These are phyloP conservation scores for Stictocephala bisonia DNA, from an alignment of 2,888 invertebrate species.

Conservation along the genomic window DNA sequence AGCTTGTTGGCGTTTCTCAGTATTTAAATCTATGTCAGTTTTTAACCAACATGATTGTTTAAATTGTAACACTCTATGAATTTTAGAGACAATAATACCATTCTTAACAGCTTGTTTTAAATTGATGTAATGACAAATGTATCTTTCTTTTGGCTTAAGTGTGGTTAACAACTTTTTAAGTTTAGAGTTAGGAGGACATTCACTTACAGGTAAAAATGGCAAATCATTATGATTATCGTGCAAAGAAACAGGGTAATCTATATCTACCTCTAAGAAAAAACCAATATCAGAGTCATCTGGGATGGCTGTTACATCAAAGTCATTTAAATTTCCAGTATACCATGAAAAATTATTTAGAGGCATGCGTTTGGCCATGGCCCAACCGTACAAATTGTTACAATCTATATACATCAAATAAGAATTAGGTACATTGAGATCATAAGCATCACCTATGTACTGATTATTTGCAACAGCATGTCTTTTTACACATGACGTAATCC, in stretches of 20 bases:
- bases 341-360: conserved; percentile 60
- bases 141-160: conserved; percentile 57
- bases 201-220: conserved; percentile 33
- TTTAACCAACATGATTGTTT: conserved; percentile 59
- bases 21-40: conserved; percentile 56
- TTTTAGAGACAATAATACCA: conserved; percentile 60
- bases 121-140: conserved; percentile 60
- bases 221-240: conserved; percentile 43
- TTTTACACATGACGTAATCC: conserved; percentile 54
- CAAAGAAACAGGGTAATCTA: conserved; percentile 37
- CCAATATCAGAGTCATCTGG: conserved; percentile 47
- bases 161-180: conserved; percentile 55
- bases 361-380: conserved; percentile 61
- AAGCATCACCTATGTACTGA: conserved; percentile 53
- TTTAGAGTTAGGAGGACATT: conserved; percentile 3
- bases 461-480: conserved; percentile 60
- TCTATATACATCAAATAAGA: conserved; percentile 61
- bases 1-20: conserved; percentile 31
- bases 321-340: conserved; percentile 45
- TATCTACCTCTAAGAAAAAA: conserved; percentile 60
- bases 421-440: conserved; percentile 51
- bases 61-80: conserved; percentile 59
- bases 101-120: conserved; percentile 59
- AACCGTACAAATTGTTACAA: conserved; percentile 63
- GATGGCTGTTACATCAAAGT: conserved; percentile 14